Conservation (phyloP, 2,113 vertebrate species). For the Calypte anna region DNA sequence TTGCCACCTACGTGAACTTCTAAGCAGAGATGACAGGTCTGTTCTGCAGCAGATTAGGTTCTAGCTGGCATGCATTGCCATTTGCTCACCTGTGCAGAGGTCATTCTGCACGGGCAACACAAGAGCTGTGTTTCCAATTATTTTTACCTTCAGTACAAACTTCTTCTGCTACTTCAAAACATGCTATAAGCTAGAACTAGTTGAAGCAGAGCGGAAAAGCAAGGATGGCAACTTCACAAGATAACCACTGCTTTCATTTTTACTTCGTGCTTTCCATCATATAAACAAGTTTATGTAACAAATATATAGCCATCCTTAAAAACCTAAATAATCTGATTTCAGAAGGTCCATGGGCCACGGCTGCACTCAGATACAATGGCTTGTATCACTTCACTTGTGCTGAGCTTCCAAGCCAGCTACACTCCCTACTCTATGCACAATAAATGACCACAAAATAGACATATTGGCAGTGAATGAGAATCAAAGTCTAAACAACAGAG, state of each 20-base stretch:
- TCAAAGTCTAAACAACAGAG: neutral
- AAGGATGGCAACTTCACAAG: neutral
- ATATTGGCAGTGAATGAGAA: neutral
- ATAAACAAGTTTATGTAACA: neutral
- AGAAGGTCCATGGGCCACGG: neutral
- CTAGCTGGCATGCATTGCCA: neutral
- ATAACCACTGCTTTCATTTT: neutral
- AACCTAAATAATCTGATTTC: neutral
- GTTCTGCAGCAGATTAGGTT: neutral
- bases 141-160: neutral
- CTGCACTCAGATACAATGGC: neutral
- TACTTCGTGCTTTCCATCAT: neutral
- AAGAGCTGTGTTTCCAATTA: neutral
- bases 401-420: neutral
- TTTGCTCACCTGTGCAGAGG: neutral
- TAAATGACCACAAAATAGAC: neutral
- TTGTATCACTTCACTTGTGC: accelerated
- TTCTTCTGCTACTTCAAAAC: neutral
- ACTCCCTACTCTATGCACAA: neutral
- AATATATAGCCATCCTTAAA: neutral
- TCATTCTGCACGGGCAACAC: accelerated
- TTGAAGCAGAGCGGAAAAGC: neutral
- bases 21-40: neutral
- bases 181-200: neutral
- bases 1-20: neutral